These are phyloP conservation scores for Plutella xylostella DNA, from an alignment of 2,888 invertebrate species.

Conservation along the genomic window DNA sequence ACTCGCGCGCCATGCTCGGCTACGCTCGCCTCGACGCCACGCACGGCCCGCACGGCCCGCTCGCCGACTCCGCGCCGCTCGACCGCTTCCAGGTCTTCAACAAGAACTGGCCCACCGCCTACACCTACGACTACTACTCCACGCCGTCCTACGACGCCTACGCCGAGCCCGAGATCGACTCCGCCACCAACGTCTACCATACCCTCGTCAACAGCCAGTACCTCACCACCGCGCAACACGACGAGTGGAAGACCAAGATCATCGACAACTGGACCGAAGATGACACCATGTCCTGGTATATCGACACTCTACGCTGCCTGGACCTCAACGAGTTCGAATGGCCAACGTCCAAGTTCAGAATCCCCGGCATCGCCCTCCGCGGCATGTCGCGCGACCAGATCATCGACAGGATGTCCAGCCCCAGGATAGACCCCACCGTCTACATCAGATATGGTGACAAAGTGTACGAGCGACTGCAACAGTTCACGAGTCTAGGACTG, in stretches of 20 bases:
- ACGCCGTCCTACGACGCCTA: constrained; percentile 44
- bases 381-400: constrained; percentile 49
- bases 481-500: too few species aligned
- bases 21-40: background rate
- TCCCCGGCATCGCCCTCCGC: constrained; percentile 44
- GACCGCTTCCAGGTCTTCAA: constrained; percentile 54
- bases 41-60: constrained; percentile 18
- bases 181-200: constrained; percentile 49
- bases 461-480: constrained; percentile 48
- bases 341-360: constrained; percentile 51
- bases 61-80: constrained; percentile 53
- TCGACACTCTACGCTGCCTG: constrained; percentile 42
- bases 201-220: constrained; percentile 44
- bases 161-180: constrained; percentile 47
- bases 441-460: constrained; percentile 43
- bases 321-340: constrained; percentile 52
- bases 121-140: constrained; percentile 51
- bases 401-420: constrained; percentile 39
- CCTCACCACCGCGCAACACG: constrained; percentile 39
- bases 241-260: constrained; percentile 66
- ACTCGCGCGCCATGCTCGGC: background rate
- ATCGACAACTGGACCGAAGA: constrained; percentile 66
- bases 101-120: constrained; percentile 43
- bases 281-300: constrained; percentile 69
- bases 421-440: constrained; percentile 34